These are phyloP conservation scores for Bubo scandiacus DNA, from an alignment of 2,113 vertebrate species.

Conservation along the genomic window DNA sequence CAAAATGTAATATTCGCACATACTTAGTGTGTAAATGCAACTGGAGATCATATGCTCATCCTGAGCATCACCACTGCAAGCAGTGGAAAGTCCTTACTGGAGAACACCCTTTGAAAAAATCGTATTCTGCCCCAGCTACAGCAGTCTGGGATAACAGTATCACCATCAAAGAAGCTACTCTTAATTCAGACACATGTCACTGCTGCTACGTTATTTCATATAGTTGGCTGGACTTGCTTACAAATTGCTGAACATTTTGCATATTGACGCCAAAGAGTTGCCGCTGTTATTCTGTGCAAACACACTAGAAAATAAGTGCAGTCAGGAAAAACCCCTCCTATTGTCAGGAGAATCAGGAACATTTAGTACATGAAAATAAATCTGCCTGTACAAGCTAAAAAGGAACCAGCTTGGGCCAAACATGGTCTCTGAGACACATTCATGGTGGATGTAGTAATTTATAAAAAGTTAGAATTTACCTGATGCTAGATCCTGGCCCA, in stretches of 20 bases:
- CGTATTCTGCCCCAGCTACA: background rate
- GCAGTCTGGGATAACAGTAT: background rate
- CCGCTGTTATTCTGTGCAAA: background rate
- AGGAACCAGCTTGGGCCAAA: background rate
- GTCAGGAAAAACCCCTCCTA: accelerated
- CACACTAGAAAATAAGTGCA: background rate
- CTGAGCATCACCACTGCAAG: background rate
- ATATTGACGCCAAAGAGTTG: background rate
- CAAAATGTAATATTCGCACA: background rate
- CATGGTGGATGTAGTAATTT: background rate
- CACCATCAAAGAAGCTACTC: background rate
- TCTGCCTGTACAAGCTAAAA: background rate
- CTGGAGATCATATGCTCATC: background rate
- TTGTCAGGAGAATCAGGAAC: background rate
- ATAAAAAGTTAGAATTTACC: background rate
- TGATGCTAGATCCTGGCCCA: background rate
- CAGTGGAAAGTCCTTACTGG: background rate
- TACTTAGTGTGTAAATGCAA: background rate
- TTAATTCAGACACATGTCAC: background rate
- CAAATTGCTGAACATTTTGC: background rate
- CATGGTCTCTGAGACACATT: background rate
- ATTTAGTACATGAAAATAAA: background rate
- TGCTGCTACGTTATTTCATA: background rate
- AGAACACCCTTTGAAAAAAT: background rate
- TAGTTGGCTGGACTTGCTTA: background rate